A percentile compares a stretch with the other conserved stretches of the same genome.
Conservation (phyloP, 2,113 vertebrate genomes). For the Chloebia gouldiae region DNA sequence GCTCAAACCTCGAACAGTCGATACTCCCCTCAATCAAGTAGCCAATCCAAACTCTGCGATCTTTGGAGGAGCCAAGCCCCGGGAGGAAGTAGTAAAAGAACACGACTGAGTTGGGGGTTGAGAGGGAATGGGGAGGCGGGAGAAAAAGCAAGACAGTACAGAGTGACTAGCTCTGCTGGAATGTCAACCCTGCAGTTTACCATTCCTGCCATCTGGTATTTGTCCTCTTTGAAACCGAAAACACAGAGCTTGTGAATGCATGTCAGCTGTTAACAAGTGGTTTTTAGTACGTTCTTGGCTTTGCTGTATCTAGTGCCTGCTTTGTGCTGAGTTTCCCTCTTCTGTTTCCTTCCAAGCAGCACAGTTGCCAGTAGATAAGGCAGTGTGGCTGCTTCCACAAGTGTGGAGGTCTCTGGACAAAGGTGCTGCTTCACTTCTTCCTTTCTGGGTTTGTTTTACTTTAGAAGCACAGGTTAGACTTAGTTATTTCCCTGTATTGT, state of each 20-base stretch:
- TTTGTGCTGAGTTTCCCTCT: conserved; percentile 73
- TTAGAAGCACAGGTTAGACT: conserved; percentile 56
- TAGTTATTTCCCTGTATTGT: conserved; percentile 20
- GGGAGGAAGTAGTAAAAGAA: conserved; percentile 93
- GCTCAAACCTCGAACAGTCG: conserved; percentile 96
- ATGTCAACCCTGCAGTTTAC: conserved; percentile 74
- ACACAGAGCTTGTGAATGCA: conserved; percentile 90
- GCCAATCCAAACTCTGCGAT: conserved; percentile 99
- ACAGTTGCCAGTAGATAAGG: conserved; percentile 33
- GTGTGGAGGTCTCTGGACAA: conserved; percentile 43
- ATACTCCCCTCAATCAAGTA: conserved; percentile 96
- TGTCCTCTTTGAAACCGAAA: conserved; percentile 78
- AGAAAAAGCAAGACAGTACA: conserved; percentile 62
- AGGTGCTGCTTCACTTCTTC: conserved; percentile 64
- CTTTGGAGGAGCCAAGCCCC: conserved; percentile 95
- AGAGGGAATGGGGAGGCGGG: conserved; percentile 67
- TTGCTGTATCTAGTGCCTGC: conserved; percentile 87
- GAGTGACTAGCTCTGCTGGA: conserved; percentile 70
- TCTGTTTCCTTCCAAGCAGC: conserved; percentile 48
- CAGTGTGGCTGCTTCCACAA: conserved; percentile 8
- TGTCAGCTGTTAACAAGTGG: conserved; percentile 88
- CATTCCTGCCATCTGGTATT: conserved; percentile 80
- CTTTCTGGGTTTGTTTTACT: conserved; percentile 61
- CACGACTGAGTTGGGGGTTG: conserved; percentile 79
- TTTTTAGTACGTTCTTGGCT: conserved; percentile 87